These are phyloP conservation scores for Hypotaenidia okinawae DNA, from an alignment of 2,797 vertebrate species.

Conservation along the genomic window DNA sequence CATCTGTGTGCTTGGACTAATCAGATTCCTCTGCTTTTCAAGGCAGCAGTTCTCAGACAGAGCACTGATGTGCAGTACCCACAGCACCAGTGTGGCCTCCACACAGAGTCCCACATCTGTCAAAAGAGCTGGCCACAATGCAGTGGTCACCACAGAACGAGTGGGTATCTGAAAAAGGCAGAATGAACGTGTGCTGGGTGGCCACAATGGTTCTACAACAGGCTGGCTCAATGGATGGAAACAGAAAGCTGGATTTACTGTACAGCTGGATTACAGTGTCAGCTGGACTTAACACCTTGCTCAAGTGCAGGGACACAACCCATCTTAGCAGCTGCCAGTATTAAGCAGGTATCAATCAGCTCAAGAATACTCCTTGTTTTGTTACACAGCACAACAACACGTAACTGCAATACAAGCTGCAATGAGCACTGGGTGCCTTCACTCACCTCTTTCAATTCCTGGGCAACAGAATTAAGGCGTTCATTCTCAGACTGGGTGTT, in stretches of 20 bases:
- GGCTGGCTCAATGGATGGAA: neutral
- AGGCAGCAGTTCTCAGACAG: neutral
- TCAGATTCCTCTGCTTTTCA: neutral
- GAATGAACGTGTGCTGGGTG: neutral
- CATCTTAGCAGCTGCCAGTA: neutral
- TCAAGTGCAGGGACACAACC: neutral
- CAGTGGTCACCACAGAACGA: neutral
- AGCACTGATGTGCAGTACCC: neutral
- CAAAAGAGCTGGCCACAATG: neutral
- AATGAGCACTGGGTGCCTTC: neutral
- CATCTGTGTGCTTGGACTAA: neutral
- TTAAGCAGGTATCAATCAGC: neutral
- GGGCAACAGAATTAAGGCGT: conserved; percentile 87
- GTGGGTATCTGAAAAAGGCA: neutral
- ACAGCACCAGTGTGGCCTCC: neutral
- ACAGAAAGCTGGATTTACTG: neutral
- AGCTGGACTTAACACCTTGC: neutral
- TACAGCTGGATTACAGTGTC: neutral
- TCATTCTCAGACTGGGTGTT: conserved; percentile 94
- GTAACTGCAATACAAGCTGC: neutral
- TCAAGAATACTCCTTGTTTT: neutral
- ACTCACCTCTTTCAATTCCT: conserved; percentile 91
- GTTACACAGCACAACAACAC: neutral
- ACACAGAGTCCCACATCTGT: accelerated
- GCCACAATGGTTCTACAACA: neutral